Conservation (phyloP, 1,140 invertebrate species). For the Palaemon carinicauda region DNA sequence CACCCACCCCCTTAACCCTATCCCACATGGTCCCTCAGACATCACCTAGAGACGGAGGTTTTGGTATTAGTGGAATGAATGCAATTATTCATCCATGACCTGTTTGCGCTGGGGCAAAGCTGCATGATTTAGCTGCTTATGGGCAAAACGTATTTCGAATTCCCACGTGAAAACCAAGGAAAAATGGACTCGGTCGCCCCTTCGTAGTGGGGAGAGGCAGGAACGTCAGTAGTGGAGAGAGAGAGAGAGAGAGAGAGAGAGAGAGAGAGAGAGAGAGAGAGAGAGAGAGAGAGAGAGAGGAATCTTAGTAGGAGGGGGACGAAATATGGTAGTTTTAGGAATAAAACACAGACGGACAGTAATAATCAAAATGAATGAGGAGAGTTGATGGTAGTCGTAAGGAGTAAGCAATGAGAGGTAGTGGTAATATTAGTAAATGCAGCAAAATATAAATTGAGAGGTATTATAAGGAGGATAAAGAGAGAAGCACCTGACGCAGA, state of each 20-base stretch:
- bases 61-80: too few species aligned
- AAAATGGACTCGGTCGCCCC: too few species aligned
- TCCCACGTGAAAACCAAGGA: too few species aligned
- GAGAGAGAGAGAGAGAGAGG: not conserved
- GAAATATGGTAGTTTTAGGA: not conserved
- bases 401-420: not conserved
- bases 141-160: too few species aligned
- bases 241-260: not conserved
- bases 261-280: not conserved
- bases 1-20: too few species aligned
- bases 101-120: too few species aligned
- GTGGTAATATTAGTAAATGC: not conserved
- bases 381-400: not conserved
- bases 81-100: too few species aligned
- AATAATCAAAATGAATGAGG: not conserved
- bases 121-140: too few species aligned
- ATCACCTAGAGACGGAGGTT: too few species aligned
- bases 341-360: not conserved
- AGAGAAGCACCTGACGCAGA: not conserved
- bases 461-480: not conserved
- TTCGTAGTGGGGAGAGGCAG: not conserved
- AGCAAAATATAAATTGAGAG: not conserved
- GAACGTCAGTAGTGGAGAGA: not conserved
- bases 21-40: too few species aligned
- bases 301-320: not conserved